phyloP scores from a whole-genome alignment of 2,113 vertebrate genomes.

The Pterocles gutturalis region DNA sequence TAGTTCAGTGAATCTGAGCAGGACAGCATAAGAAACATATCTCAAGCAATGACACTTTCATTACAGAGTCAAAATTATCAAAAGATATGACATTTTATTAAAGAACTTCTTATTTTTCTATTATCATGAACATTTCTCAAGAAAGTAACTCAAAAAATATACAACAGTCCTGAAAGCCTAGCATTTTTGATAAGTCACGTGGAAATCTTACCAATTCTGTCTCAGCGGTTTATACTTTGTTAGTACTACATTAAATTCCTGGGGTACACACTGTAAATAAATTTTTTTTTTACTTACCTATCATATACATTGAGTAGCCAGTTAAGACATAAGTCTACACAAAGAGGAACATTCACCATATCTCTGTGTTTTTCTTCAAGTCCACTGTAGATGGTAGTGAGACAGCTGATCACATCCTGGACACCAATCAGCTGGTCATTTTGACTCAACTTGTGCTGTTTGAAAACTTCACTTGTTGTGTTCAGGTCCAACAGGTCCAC shows the following conservation, averaged over 20 bases:
- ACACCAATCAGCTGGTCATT: conserved; percentile 90
- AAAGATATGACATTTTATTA: neutral
- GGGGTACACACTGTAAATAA: neutral
- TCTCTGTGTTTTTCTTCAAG: conserved; percentile 94
- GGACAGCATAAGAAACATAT: neutral
- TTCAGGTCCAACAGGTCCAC: conserved; percentile 94
- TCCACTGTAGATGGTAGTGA: conserved; percentile 92
- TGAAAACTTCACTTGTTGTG: conserved; percentile 91
- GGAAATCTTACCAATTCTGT: neutral
- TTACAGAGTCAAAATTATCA: neutral
- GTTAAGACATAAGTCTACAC: conserved; percentile 98
- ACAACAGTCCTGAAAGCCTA: neutral
- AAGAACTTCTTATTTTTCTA: neutral
- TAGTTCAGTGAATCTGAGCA: neutral
- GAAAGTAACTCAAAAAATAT: neutral
- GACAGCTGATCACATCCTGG: conserved; percentile 92
- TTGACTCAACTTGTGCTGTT: conserved; percentile 90
- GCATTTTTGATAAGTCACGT: neutral
- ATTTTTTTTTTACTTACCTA: conserved; percentile 85
- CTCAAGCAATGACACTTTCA: neutral
- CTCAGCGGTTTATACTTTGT: neutral
- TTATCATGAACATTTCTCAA: neutral
- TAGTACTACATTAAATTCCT: neutral
- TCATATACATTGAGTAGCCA: conserved; percentile 98
- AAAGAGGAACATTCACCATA: conserved; percentile 94